These are phyloP conservation scores for Amphipyra berbera DNA, from an alignment of 2,888 invertebrate genomes.

Conservation along the genomic window DNA sequence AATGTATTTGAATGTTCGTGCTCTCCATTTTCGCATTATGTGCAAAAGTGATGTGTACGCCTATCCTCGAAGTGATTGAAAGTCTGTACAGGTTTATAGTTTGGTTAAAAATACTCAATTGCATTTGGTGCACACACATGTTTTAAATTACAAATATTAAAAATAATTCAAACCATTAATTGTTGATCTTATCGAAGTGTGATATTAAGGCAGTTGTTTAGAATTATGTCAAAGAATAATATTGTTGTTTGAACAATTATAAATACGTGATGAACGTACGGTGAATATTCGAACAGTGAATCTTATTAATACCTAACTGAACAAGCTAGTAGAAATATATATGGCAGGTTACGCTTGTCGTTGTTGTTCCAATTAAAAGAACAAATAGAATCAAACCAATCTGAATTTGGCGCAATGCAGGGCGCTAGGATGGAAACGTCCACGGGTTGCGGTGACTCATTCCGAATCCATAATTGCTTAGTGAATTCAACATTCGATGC, in stretches of 20 bases:
- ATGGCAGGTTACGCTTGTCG: conserved; percentile 58
- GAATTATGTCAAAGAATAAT: conserved; percentile 33
- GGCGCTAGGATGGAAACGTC: conserved; percentile 78
- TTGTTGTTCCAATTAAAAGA: conserved; percentile 78
- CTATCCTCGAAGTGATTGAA: conserved; percentile 80
- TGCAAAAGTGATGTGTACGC: conserved; percentile 85
- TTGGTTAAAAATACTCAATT: conserved; percentile 73
- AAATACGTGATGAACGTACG: conserved; percentile 29
- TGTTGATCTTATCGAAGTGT: conserved; percentile 28
- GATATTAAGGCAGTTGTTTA: conserved; percentile 54
- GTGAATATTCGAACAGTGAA: conserved; percentile 10
- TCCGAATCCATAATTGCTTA: conserved; percentile 79
- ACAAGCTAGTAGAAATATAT: conserved; percentile 45
- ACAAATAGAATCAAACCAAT: conserved; percentile 80
- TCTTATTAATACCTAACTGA: conserved; percentile 34
- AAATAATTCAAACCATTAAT: conserved; percentile 51
- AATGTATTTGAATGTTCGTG: conserved; percentile 45
- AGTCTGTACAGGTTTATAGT: conserved; percentile 83
- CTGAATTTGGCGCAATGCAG: conserved; percentile 88
- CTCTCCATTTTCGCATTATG: conserved; percentile 63
- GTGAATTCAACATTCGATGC: conserved; percentile 68
- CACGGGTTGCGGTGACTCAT: conserved; percentile 81
- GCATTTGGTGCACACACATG: conserved; percentile 51
- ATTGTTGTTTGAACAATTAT: conserved; percentile 54
- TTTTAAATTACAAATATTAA: conserved; percentile 49